phyloP scores from a whole-genome alignment of 2,888 invertebrate genomes.

The Noctua pronuba region DNA sequence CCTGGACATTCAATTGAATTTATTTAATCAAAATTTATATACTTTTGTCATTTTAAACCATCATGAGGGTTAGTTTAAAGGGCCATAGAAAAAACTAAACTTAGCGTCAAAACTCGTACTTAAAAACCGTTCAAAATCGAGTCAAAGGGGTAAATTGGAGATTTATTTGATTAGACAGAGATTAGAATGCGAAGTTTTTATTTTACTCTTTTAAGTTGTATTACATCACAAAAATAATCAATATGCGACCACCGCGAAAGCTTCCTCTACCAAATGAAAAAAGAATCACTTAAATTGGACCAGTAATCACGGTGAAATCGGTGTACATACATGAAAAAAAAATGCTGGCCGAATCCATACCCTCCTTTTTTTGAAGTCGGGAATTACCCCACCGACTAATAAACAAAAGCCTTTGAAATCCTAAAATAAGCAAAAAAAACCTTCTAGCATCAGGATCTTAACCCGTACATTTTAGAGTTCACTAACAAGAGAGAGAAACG shows the following conservation, averaged over 20 bases:
- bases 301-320: too few species aligned
- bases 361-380: too few species aligned
- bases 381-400: background rate
- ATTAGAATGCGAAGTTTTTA: background rate
- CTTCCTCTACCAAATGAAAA: too few species aligned
- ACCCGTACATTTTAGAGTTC: conserved; percentile 46
- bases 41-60: background rate
- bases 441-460: conserved; percentile 16
- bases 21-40: background rate
- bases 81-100: too few species aligned
- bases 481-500: conserved; percentile 52
- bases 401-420: conserved; percentile 17
- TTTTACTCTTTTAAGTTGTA: too few species aligned
- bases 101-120: background rate
- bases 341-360: too few species aligned
- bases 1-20: background rate
- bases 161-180: too few species aligned
- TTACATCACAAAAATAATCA: too few species aligned
- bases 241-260: too few species aligned
- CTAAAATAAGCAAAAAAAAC: conserved; percentile 27
- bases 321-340: too few species aligned
- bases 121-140: background rate
- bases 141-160: too few species aligned
- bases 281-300: too few species aligned
- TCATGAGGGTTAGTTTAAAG: background rate